Conservation (phyloP, 2,113 vertebrate species). For the Eubucco bourcierii region DNA sequence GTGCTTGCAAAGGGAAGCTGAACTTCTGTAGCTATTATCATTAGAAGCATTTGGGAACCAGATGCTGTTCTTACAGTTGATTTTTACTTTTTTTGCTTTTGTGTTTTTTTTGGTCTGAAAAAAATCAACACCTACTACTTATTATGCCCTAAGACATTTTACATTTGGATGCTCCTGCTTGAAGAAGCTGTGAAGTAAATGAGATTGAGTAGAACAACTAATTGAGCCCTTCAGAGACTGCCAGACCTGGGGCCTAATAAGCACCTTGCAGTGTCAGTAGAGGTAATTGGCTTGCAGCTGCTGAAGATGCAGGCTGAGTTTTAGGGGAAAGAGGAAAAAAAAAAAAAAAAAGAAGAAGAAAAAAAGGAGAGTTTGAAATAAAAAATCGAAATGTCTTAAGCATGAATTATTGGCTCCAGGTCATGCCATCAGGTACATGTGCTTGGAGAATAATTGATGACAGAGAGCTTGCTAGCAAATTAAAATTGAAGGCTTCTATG, state of each 20-base stretch:
- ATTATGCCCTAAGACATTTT: neutral
- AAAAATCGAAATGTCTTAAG: neutral
- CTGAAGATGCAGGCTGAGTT: neutral
- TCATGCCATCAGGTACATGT: neutral
- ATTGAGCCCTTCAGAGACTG: slow-evolving; percentile 3
- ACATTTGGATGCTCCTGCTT: neutral
- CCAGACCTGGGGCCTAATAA: neutral
- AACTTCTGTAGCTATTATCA: neutral
- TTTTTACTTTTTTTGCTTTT: neutral
- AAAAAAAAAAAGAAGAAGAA: no score
- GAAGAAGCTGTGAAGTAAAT: slow-evolving; percentile 36
- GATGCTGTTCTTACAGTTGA: neutral
- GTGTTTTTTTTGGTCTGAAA: neutral
- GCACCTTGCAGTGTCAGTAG: neutral
- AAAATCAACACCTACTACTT: neutral
- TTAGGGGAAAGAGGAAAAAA: neutral
- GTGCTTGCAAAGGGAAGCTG: neutral
- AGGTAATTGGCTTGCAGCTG: neutral
- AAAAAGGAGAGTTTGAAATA: no score
- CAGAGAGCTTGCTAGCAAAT: neutral
- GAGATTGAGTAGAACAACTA: slow-evolving; percentile 9
- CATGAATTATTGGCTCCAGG: neutral
- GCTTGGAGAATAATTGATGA: neutral
- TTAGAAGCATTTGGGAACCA: neutral
- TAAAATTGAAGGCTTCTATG: neutral